Evolutionary conservation across 2,797 vertebrate genomes (phyloP).

Genomic region (Triplophysa bombifrons): DNA sequence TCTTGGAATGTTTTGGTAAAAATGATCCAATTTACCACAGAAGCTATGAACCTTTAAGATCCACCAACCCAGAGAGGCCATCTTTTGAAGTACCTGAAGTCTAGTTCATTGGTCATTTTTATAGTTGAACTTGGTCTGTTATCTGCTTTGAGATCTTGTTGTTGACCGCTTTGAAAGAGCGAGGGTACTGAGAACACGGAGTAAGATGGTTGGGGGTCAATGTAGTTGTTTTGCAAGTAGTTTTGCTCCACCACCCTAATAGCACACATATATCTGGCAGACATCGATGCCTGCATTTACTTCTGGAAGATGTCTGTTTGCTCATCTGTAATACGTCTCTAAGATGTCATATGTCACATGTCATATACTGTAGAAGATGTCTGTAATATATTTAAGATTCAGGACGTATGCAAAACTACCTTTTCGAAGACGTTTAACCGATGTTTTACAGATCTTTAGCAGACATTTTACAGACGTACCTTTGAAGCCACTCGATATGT

Average conservation of each 20-base stretch:
- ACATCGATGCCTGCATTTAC: no score
- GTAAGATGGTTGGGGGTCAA: neutral
- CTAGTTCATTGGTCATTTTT: slow-evolving; percentile 12
- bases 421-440: no score
- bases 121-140: neutral
- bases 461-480: no score
- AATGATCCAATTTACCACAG: slow-evolving; percentile 16
- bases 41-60: slow-evolving; percentile 21
- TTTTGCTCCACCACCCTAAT: neutral
- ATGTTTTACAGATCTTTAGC: no score
- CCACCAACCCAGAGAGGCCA: neutral
- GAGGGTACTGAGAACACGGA: neutral
- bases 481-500: no score
- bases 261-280: no score
- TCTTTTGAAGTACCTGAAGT: neutral
- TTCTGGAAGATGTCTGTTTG: no score
- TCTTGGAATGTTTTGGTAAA: slow-evolving; percentile 22
- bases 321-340: no score
- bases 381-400: no score
- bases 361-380: no score
- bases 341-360: no score
- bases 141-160: neutral
- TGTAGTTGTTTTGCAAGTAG: neutral
- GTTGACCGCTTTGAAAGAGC: neutral
- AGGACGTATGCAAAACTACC: no score